These are phyloP conservation scores for Mercenaria mercenaria DNA, from an alignment of 1,140 invertebrate species.

Conservation along the genomic window DNA sequence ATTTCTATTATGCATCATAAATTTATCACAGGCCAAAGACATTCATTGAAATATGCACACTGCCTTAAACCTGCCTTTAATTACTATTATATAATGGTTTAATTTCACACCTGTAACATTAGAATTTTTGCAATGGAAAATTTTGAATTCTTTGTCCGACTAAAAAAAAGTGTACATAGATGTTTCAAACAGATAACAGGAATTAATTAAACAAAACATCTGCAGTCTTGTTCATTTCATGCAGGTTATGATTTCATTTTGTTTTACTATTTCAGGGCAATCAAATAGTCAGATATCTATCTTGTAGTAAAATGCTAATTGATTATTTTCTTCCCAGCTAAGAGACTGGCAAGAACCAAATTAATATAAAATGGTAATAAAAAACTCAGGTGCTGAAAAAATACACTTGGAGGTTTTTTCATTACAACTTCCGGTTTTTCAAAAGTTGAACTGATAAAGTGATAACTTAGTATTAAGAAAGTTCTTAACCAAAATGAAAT, in stretches of 20 bases:
- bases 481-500: too few relatives aligned
- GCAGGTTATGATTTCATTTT: background rate
- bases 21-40: background rate
- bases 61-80: background rate
- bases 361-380: background rate
- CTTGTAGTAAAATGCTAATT: background rate
- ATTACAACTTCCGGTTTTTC: too few relatives aligned
- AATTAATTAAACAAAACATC: background rate
- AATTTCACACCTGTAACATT: background rate
- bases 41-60: background rate
- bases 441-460: too few relatives aligned
- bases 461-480: too few relatives aligned
- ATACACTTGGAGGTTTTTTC: too few relatives aligned
- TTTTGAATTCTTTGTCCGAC: background rate
- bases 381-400: background rate
- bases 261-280: slow-evolving; percentile 3
- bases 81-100: slow-evolving; percentile 1
- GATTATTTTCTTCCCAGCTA: background rate
- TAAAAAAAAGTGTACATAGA: background rate
- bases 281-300: background rate
- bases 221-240: background rate
- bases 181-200: background rate
- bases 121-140: background rate
- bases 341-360: background rate
- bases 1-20: slow-evolving; percentile 7